A percentile compares a stretch with the other conserved stretches of the same genome.
phyloP scores from a whole-genome alignment of 2,113 vertebrate genomes.

The Syrmaticus mikado region DNA sequence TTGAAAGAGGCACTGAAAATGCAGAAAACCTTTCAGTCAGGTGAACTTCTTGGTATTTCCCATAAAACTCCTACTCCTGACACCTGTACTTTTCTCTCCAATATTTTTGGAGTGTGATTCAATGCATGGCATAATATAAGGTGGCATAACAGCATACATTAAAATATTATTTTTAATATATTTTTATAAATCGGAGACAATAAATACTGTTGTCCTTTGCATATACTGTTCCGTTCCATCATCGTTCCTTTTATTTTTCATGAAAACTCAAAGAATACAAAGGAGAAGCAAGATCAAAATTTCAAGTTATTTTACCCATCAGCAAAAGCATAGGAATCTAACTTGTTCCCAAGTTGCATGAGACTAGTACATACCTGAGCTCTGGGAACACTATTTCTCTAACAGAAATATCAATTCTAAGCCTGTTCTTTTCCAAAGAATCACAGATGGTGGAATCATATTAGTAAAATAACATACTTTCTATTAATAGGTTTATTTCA shows the following conservation, averaged over 20 bases:
- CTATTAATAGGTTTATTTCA: background rate
- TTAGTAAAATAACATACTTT: background rate
- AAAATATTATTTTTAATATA: background rate
- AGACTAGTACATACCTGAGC: background rate
- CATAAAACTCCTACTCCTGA: background rate
- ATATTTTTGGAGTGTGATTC: background rate
- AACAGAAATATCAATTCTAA: background rate
- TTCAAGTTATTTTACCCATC: background rate
- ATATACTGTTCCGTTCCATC: background rate
- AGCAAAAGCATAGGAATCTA: background rate
- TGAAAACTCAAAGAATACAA: background rate
- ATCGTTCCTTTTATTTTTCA: background rate
- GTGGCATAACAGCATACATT: background rate
- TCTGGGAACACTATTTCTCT: background rate
- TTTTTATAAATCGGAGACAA: background rate
- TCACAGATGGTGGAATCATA: background rate
- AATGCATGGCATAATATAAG: background rate
- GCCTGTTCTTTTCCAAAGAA: background rate
- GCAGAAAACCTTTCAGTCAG: background rate
- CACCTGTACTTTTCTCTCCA: background rate
- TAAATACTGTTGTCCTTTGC: background rate
- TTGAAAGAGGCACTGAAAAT: background rate
- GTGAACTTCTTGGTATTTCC: background rate
- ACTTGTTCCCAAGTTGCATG: background rate
- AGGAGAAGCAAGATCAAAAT: background rate